Evolutionary conservation across 2,888 invertebrate genomes (phyloP).

Genomic region (Drosophila nr. perissopoda): DNA sequence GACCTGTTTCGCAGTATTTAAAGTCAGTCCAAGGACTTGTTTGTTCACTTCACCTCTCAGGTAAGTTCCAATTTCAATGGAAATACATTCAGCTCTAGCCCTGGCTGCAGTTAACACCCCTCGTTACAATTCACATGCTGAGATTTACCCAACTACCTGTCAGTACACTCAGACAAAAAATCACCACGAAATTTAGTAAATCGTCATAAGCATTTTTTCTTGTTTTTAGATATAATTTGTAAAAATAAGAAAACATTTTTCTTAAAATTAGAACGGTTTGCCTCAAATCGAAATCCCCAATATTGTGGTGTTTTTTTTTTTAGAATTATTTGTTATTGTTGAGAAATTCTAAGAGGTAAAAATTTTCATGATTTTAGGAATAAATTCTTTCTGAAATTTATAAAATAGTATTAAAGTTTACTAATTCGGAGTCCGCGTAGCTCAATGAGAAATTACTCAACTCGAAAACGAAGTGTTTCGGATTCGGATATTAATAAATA

Average conservation of each 20-base stretch:
- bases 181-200: not conserved
- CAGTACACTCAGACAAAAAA: not conserved
- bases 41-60: slow-evolving; percentile 31
- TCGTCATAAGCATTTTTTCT: not conserved
- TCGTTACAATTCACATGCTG: slow-evolving; percentile 34
- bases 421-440: not conserved
- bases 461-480: not conserved
- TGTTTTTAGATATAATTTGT: not conserved
- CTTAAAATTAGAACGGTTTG: not conserved
- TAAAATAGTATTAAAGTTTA: not conserved
- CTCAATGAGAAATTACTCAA: not conserved
- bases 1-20: slow-evolving; percentile 19
- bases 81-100: slow-evolving; percentile 10
- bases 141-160: slow-evolving; percentile 33
- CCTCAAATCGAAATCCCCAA: not conserved
- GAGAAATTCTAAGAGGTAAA: not conserved
- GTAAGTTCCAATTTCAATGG: slow-evolving; percentile 23
- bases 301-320: not conserved
- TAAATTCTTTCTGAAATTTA: not conserved
- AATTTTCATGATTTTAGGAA: not conserved
- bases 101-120: slow-evolving; percentile 21
- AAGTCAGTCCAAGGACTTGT: slow-evolving; percentile 16
- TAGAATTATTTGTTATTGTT: not conserved
- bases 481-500: not conserved
- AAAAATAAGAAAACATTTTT: not conserved